A percentile compares a stretch with the other conserved stretches of the same genome.
Evolutionary conservation across 2,888 invertebrate species (phyloP).

Genomic region (Rhodophaea formosa): DNA sequence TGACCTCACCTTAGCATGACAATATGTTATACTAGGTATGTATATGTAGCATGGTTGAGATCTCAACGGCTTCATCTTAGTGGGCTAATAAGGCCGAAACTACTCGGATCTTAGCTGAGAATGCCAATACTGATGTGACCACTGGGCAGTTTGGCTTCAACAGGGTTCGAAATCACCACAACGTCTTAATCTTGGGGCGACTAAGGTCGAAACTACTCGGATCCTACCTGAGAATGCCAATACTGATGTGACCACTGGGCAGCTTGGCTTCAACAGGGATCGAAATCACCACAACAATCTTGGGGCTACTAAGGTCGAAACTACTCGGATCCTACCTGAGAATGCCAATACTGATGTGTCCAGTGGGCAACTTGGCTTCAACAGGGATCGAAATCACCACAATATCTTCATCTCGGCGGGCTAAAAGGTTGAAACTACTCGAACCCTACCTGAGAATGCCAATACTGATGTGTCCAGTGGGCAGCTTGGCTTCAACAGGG

Average conservation of each 20-base stretch:
- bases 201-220: neutral
- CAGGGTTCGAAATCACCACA: constrained; percentile 51
- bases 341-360: constrained; percentile 42
- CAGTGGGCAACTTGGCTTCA: constrained; percentile 55
- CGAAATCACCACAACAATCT: constrained; percentile 41
- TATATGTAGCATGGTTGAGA: constrained; percentile 55
- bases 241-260: constrained; percentile 49
- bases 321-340: constrained; percentile 39
- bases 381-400: constrained; percentile 53
- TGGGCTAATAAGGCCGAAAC: neutral
- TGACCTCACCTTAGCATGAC: too few species aligned
- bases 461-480: constrained; percentile 47
- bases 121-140: constrained; percentile 43
- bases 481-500: constrained; percentile 59
- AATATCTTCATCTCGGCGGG: constrained; percentile 32
- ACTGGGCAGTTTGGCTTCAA: constrained; percentile 58
- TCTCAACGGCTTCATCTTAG: constrained; percentile 38
- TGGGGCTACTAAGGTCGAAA: neutral
- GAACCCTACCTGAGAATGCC: constrained; percentile 43
- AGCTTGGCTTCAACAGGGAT: constrained; percentile 62
- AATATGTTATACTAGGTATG: too few species aligned
- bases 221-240: constrained; percentile 45
- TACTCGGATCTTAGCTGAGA: constrained; percentile 39
- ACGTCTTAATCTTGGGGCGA: constrained; percentile 31
- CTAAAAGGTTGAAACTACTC: neutral